phyloP scores from a whole-genome alignment of 1,140 invertebrate species.

The Lutraria rhynchaena region DNA sequence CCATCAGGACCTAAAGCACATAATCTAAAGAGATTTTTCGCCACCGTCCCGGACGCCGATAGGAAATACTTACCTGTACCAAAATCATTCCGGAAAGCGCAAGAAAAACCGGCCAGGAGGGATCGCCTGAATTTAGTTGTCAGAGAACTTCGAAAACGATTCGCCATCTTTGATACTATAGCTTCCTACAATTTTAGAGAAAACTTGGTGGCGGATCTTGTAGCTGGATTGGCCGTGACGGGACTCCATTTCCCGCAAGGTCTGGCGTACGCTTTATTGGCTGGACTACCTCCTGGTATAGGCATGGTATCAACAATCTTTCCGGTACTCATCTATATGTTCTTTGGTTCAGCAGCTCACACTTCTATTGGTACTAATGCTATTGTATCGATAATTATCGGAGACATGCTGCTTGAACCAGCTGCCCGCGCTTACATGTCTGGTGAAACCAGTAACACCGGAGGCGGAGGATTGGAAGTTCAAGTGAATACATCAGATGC shows the following conservation, averaged over 20 bases:
- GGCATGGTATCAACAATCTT: slow-evolving; percentile 79
- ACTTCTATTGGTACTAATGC: slow-evolving; percentile 76
- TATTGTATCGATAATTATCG: slow-evolving; percentile 70
- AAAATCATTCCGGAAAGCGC: slow-evolving; percentile 48
- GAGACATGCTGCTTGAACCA: slow-evolving; percentile 61
- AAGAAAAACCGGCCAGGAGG: slow-evolving; percentile 9
- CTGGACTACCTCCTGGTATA: slow-evolving; percentile 78
- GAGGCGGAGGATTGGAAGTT: neutral
- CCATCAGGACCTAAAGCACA: slow-evolving; percentile 37
- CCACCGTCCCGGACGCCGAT: slow-evolving; percentile 45
- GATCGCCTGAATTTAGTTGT: neutral
- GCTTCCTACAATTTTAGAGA: slow-evolving; percentile 71
- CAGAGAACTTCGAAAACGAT: slow-evolving; percentile 17
- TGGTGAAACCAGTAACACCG: neutral
- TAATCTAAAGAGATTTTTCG: slow-evolving; percentile 28
- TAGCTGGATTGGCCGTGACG: slow-evolving; percentile 90
- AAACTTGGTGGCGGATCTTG: slow-evolving; percentile 75
- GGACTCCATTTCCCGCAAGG: slow-evolving; percentile 90
- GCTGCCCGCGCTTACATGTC: slow-evolving; percentile 11
- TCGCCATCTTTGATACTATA: slow-evolving; percentile 64
- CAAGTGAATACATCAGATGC: slow-evolving; percentile 13
- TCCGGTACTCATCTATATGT: slow-evolving; percentile 69
- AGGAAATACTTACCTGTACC: slow-evolving; percentile 48
- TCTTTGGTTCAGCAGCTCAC: slow-evolving; percentile 76
- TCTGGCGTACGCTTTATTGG: slow-evolving; percentile 79